Base-by-base conservation (phyloP, 2,113 vertebrate species). In the Hymenochirus boettgeri region DNA sequence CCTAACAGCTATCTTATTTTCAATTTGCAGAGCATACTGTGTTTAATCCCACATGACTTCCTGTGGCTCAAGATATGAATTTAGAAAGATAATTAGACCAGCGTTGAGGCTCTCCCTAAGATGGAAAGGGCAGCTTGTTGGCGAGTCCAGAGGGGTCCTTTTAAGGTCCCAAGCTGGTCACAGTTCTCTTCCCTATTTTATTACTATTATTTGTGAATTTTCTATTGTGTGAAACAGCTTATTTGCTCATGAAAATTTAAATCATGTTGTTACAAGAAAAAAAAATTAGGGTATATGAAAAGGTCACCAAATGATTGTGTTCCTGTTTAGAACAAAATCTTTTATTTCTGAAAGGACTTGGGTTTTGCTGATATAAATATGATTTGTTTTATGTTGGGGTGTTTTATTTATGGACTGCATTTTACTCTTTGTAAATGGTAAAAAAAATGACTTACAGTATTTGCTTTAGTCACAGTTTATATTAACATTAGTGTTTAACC, bases 21-120 rank as follows among this genome's bases (percentile, higher is more conserved):
- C 89, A 91, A 91, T 92, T 92, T 92, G 85, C 86, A 85, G 79
- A 88, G 77, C 80, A 79, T 81, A 86, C 88, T 86, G 81, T 80
- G 84, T 79, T 85, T 91, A 87, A 88, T 91, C 89, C 88, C 88
- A 71, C 4, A 82, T 81, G 91, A 77, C 73, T 72, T 80, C 74
- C 83, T 74, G 46, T 77, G 74, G 84, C 78, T 85, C 83, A 75
- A 86, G 86, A 91, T 88, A 88, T 76, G 85, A 88, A 91, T 92
- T 90, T 91, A 71, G 86, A 88, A 89, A 89, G 80, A 84, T 91
- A 91, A 93, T 95, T 91, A 93, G 85, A 82, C 76, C 59, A 45
- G 73, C 24, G 52, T 55, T 48, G 75, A 78, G 73, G 73, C 62
- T 76, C 59, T 84, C 76, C 67, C 80, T 65, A 75, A 72, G 80